A percentile compares a stretch with the other conserved stretches of the same genome.
Conservation (phyloP, 2,113 vertebrate species). For the Physeter macrocephalus region DNA sequence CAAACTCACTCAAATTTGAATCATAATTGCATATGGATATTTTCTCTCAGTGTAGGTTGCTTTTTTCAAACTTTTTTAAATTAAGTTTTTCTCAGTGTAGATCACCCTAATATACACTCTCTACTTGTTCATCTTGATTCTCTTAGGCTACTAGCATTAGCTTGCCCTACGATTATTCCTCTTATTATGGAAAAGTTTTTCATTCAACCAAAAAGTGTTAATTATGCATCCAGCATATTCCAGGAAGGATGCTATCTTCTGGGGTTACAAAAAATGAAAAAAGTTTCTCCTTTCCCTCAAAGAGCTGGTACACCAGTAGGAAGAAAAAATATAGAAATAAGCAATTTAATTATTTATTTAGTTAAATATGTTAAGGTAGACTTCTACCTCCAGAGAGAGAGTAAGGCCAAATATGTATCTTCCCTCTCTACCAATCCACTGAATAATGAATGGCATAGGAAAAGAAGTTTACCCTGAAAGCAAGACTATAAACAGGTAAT, state of each 20-base stretch:
- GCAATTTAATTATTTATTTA: background rate
- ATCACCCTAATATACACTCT: background rate
- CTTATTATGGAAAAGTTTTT: background rate
- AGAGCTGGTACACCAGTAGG: background rate
- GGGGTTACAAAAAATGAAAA: background rate
- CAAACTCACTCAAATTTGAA: background rate
- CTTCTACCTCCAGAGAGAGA: background rate
- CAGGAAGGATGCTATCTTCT: background rate
- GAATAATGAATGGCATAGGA: background rate
- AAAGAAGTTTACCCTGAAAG: background rate
- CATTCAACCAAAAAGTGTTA: background rate
- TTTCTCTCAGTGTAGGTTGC: background rate
- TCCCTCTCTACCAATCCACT: background rate
- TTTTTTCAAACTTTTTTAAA: background rate
- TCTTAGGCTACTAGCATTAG: background rate
- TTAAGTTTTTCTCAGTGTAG: background rate
- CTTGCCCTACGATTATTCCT: background rate
- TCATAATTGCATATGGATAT: background rate
- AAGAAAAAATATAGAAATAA: background rate
- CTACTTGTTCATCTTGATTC: background rate
- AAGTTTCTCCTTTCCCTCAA: background rate
- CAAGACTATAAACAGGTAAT: background rate
- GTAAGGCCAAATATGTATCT: background rate
- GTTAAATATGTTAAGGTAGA: rapidly evolving
- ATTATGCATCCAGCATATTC: background rate